Evolutionary conservation across 2,888 invertebrate genomes (phyloP).

Genomic region (Meganola albula): DNA sequence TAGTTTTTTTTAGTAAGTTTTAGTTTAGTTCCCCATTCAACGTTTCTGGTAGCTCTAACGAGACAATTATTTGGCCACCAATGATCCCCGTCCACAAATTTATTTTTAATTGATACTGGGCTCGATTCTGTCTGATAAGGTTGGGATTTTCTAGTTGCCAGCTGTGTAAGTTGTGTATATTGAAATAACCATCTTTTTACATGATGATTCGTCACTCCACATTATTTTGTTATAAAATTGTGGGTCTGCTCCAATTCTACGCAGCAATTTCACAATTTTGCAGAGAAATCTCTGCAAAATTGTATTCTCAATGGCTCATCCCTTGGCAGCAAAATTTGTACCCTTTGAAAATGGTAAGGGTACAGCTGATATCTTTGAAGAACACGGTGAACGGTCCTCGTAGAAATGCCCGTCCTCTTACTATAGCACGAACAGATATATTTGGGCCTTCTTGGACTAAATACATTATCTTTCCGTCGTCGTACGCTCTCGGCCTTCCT

Average conservation of each 20-base stretch:
- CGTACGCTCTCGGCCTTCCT: neutral
- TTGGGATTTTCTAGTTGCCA: no score
- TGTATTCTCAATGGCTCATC: no score
- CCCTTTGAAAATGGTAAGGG: constrained; percentile 3
- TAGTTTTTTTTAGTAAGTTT: no score
- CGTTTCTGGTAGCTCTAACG: constrained; percentile 1
- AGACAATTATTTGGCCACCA: neutral
- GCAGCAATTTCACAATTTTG: no score
- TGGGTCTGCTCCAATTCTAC: neutral
- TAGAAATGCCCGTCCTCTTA: neutral
- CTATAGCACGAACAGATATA: neutral
- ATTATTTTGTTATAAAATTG: neutral
- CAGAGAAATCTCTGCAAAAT: no score
- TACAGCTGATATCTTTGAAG: constrained; percentile 3
- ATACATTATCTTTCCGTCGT: neutral
- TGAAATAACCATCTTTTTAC: neutral
- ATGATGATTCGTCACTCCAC: constrained; percentile 1
- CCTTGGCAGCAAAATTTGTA: constrained; percentile 2
- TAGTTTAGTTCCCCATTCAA: neutral
- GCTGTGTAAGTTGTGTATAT: no score
- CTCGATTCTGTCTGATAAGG: no score
- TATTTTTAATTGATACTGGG: neutral
- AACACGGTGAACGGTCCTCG: neutral
- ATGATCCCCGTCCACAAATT: constrained; percentile 4
- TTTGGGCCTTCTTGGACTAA: neutral